Conservation (phyloP, 2,113 vertebrate genomes). For the Callocephalon fimbriatum region DNA sequence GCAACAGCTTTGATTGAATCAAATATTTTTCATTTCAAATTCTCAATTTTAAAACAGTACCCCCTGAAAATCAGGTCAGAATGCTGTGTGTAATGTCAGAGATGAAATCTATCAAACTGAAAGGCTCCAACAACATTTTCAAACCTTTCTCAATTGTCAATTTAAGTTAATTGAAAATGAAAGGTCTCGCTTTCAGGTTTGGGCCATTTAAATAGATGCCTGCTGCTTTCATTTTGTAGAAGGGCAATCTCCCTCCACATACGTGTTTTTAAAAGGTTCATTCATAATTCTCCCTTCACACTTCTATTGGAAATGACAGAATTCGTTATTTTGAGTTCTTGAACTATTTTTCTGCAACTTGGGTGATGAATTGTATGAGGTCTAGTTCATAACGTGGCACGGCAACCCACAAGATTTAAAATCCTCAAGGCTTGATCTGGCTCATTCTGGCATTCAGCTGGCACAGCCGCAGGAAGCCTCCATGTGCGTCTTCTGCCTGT, state of each 20-base stretch:
- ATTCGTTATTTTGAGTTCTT: slow-evolving; percentile 77
- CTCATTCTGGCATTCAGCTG: not conserved
- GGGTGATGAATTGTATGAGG: slow-evolving; percentile 71
- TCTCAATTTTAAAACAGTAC: slow-evolving; percentile 25
- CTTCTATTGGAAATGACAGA: slow-evolving; percentile 78
- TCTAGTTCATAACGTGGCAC: slow-evolving; percentile 65
- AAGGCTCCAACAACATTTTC: slow-evolving; percentile 72
- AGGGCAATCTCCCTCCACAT: slow-evolving; percentile 74
- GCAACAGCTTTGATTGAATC: not conserved
- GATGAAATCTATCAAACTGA: slow-evolving; percentile 71
- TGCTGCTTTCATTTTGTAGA: slow-evolving; percentile 75
- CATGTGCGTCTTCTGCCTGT: not conserved
- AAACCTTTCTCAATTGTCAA: slow-evolving; percentile 75
- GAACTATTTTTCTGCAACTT: slow-evolving; percentile 74
- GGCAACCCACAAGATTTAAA: slow-evolving; percentile 64
- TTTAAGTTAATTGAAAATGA: slow-evolving; percentile 78
- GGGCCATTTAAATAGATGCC: slow-evolving; percentile 72
- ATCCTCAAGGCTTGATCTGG: slow-evolving; percentile 46
- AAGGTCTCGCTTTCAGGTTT: slow-evolving; percentile 74
- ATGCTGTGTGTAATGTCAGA: slow-evolving; percentile 53
- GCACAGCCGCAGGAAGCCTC: not conserved
- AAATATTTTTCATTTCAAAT: slow-evolving; percentile 52
- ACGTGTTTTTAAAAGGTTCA: slow-evolving; percentile 77
- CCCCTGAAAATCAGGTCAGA: slow-evolving; percentile 52
- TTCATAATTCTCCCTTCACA: slow-evolving; percentile 78